Evolutionary conservation across 2,113 vertebrate species (phyloP).

Genomic region (Naja naja): DNA sequence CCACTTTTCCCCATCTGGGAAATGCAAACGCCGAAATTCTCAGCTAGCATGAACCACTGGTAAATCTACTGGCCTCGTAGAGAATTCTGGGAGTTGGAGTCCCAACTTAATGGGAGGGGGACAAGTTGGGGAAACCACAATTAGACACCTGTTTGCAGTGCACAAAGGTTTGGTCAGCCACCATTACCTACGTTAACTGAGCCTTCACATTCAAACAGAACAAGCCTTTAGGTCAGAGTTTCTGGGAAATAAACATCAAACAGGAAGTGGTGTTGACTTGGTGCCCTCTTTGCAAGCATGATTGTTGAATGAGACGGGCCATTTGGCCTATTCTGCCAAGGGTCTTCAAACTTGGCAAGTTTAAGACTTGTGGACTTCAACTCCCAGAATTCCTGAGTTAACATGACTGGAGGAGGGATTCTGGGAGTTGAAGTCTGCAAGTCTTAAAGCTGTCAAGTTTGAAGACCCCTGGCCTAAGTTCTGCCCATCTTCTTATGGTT

Average conservation of each 20-base stretch:
- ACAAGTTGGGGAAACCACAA: background rate
- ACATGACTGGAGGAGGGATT: too few species aligned
- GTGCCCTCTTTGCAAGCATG: too few species aligned
- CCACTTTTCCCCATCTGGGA: background rate
- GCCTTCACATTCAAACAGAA: background rate
- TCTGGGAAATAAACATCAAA: background rate
- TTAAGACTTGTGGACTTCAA: too few species aligned
- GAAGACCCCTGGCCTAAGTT: too few species aligned
- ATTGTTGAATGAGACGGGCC: background rate
- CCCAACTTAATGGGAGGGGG: background rate
- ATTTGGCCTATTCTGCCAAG: background rate
- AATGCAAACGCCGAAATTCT: background rate
- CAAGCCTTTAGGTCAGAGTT: background rate
- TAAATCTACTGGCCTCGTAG: background rate
- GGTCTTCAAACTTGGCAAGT: too few species aligned
- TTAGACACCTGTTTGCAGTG: background rate
- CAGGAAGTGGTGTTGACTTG: background rate
- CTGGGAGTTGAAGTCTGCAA: too few species aligned
- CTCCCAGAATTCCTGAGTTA: too few species aligned
- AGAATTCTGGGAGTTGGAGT: background rate
- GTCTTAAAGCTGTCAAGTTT: too few species aligned
- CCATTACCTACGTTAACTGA: background rate
- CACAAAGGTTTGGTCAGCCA: background rate
- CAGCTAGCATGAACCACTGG: background rate
- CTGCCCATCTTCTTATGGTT: background rate